Percentiles rank a stretch among this genome's conserved stretches.
These are phyloP conservation scores for Palaemon carinicauda DNA, from an alignment of 1,140 invertebrate species.

Conservation along the genomic window DNA sequence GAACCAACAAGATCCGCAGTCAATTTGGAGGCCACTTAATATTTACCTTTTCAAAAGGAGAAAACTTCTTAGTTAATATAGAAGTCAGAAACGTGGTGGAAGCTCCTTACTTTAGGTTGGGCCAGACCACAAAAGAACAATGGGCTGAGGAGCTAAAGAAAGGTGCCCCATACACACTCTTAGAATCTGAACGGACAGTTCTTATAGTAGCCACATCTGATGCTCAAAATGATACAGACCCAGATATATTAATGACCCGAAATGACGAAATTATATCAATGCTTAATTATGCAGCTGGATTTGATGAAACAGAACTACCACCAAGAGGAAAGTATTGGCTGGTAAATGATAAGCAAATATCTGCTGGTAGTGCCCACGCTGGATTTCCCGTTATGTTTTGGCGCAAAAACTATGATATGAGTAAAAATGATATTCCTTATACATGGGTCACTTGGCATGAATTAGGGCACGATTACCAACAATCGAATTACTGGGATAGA, in stretches of 20 bases:
- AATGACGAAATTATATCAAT: slow-evolving; percentile 6
- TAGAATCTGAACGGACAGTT: background rate
- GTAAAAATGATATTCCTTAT: background rate
- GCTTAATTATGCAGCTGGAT: background rate
- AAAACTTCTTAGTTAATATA: background rate
- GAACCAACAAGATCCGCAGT: slow-evolving; percentile 2
- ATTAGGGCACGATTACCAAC: slow-evolving; percentile 24
- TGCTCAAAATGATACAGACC: background rate
- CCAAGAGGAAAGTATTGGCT: slow-evolving; percentile 30
- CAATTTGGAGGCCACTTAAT: slow-evolving; percentile 31
- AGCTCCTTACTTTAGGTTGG: slow-evolving; percentile 3
- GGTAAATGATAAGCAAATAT: slow-evolving; percentile 14
- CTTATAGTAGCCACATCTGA: background rate
- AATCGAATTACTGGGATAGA: background rate
- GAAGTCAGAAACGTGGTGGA: slow-evolving; percentile 21
- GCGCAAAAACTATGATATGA: background rate
- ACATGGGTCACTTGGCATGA: slow-evolving; percentile 26
- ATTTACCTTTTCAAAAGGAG: slow-evolving; percentile 9
- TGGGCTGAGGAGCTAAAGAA: background rate
- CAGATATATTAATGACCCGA: background rate
- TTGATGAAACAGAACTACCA: slow-evolving; percentile 2
- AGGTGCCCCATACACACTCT: background rate
- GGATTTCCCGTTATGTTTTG: slow-evolving; percentile 17
- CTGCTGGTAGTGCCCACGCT: slow-evolving; percentile 18
- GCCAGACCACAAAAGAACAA: background rate